Conservation (phyloP, 2,888 invertebrate species). For the Chrysopilus asiliformis region DNA sequence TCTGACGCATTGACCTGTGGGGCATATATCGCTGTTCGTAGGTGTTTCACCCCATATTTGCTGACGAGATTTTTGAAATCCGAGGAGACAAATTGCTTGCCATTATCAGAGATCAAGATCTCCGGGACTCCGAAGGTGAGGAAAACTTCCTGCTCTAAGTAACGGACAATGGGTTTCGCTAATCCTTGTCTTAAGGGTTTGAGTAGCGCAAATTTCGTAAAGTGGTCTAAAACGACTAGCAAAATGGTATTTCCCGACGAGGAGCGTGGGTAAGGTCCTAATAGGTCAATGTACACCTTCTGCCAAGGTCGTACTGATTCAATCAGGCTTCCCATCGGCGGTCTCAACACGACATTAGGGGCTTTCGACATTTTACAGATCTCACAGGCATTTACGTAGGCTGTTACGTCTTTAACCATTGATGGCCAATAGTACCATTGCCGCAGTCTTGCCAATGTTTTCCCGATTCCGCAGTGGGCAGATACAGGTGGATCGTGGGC, state of each 20-base stretch:
- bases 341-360: slow-evolving; percentile 7
- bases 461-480: slow-evolving; percentile 6
- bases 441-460: slow-evolving; percentile 5
- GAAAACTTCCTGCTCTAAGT: slow-evolving; percentile 1
- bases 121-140: neutral
- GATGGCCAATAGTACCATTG: slow-evolving; percentile 15
- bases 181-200: neutral
- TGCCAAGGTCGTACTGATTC: neutral
- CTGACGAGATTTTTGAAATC: neutral
- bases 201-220: slow-evolving; percentile 9
- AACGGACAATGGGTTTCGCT: neutral
- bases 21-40: neutral
- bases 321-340: slow-evolving; percentile 10
- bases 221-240: slow-evolving; percentile 6
- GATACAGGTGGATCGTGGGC: slow-evolving; percentile 5
- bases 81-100: slow-evolving; percentile 15
- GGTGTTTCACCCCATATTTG: slow-evolving; percentile 2
- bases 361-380: slow-evolving; percentile 7
- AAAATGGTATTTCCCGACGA: slow-evolving; percentile 1
- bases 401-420: slow-evolving; percentile 7
- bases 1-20: slow-evolving; percentile 5
- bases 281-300: slow-evolving; percentile 1
- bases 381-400: slow-evolving; percentile 4
- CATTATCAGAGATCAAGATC: neutral
- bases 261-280: slow-evolving; percentile 1